phyloP scores from a whole-genome alignment of 2,113 vertebrate genomes.

The Cisticola juncidis region DNA sequence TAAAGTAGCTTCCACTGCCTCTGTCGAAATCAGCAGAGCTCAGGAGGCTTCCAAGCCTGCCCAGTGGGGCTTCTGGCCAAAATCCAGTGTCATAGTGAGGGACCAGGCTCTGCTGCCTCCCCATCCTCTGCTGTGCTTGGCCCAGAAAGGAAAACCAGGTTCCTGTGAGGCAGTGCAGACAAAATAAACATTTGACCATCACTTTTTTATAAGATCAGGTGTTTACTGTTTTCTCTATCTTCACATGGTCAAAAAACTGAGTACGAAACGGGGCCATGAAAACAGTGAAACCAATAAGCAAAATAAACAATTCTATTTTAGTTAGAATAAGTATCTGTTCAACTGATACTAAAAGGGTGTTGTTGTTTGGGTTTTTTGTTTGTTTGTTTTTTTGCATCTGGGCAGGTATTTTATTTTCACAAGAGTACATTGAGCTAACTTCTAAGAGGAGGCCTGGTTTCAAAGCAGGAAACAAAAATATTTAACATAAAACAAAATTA shows the following conservation, averaged over 20 bases:
- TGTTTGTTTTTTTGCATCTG: not conserved
- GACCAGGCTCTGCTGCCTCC: not conserved
- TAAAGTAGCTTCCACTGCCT: not conserved
- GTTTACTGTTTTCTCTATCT: not conserved
- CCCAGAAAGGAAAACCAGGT: not conserved
- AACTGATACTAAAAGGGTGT: not conserved
- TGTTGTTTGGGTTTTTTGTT: too few relatives aligned
- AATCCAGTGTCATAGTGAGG: accelerated
- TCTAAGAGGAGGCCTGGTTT: not conserved
- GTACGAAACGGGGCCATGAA: not conserved
- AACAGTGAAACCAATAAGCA: not conserved
- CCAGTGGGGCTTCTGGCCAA: not conserved
- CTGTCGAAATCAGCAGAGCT: not conserved
- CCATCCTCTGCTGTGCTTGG: not conserved
- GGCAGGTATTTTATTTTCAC: not conserved
- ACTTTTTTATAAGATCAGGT: not conserved
- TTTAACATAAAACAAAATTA: not conserved
- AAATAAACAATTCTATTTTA: not conserved
- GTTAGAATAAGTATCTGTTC: not conserved
- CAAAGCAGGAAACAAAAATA: not conserved
- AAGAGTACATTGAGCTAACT: not conserved
- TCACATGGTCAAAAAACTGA: not conserved
- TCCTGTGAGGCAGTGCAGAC: not conserved
- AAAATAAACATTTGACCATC: not conserved
- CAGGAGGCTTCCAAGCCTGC: not conserved